Evolutionary conservation across 2,797 vertebrate species (phyloP).

Genomic region (Phrynocephalus vlangalii): DNA sequence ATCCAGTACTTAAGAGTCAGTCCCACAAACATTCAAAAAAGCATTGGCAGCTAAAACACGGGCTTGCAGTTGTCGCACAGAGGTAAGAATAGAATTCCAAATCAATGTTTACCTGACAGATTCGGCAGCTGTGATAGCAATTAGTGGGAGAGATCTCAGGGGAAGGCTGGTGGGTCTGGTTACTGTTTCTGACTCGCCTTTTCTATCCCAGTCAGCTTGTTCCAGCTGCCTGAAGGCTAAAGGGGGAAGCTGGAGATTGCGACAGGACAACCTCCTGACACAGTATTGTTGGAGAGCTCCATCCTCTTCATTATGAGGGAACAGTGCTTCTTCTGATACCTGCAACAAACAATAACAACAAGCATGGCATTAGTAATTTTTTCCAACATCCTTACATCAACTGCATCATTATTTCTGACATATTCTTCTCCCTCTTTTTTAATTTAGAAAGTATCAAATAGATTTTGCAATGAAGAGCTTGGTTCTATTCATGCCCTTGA

Average conservation of each 20-base stretch:
- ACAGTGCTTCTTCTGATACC: constrained; percentile 86
- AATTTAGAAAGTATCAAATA: background rate
- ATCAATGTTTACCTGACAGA: constrained; percentile 84
- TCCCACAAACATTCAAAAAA: background rate
- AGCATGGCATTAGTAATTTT: background rate
- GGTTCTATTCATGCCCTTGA: background rate
- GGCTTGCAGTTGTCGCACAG: background rate
- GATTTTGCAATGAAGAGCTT: background rate
- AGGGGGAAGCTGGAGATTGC: constrained; percentile 90
- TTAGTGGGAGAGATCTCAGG: constrained; percentile 89
- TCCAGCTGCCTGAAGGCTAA: constrained; percentile 93
- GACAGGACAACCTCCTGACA: constrained; percentile 88
- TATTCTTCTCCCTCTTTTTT: background rate
- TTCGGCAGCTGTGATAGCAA: constrained; percentile 93
- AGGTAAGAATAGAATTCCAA: background rate
- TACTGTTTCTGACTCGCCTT: constrained; percentile 81
- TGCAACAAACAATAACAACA: constrained; percentile 75
- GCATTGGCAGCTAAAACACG: background rate
- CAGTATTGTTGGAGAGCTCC: constrained; percentile 83
- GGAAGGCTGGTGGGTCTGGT: constrained; percentile 89
- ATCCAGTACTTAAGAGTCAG: background rate
- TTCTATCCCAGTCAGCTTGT: constrained; percentile 89
- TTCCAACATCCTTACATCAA: background rate
- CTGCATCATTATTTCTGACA: background rate
- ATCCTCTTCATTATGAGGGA: constrained; percentile 82